These are phyloP conservation scores for Sebastiscus albofasciatus DNA, from an alignment of 2,797 vertebrate species.

Conservation along the genomic window DNA sequence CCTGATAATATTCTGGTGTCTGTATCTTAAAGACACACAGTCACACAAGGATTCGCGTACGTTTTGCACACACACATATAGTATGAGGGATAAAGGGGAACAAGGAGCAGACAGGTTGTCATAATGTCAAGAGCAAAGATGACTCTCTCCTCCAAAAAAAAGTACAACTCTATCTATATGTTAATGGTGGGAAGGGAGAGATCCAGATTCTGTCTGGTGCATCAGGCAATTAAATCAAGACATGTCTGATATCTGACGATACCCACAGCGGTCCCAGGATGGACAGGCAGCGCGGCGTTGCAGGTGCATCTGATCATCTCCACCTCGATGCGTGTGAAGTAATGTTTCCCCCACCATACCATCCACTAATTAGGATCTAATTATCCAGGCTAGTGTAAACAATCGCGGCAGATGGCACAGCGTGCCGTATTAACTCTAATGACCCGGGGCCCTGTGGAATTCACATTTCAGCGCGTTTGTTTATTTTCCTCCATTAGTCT, in stretches of 20 bases:
- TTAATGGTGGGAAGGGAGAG: slow-evolving; percentile 38
- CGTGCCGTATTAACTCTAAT: slow-evolving; percentile 87
- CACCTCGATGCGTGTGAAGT: slow-evolving; percentile 73
- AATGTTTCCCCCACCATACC: slow-evolving; percentile 83
- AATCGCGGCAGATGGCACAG: slow-evolving; percentile 94
- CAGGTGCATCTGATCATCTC: slow-evolving; percentile 78
- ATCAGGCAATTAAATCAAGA: slow-evolving; percentile 60
- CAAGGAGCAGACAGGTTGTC: slow-evolving; percentile 28
- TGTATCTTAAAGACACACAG: slow-evolving; percentile 52
- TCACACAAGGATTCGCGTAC: slow-evolving; percentile 1
- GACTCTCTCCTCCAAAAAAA: slow-evolving; percentile 23
- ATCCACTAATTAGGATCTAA: slow-evolving; percentile 96
- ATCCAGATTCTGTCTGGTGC: slow-evolving; percentile 27
- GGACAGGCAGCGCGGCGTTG: slow-evolving; percentile 47
- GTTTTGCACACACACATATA: background rate
- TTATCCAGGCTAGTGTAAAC: slow-evolving; percentile 95
- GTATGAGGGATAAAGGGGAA: slow-evolving; percentile 16
- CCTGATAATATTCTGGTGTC: slow-evolving; percentile 52
- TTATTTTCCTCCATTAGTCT: slow-evolving; percentile 86
- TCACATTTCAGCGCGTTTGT: slow-evolving; percentile 84
- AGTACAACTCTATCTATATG: slow-evolving; percentile 47
- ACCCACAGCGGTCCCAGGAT: slow-evolving; percentile 45
- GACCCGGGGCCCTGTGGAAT: slow-evolving; percentile 87
- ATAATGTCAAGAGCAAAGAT: slow-evolving; percentile 48
- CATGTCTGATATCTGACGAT: slow-evolving; percentile 33